A percentile compares a stretch with the other conserved stretches of the same genome.
These are phyloP conservation scores for Drosophila imparisetae DNA, from an alignment of 2,888 invertebrate genomes.

Conservation along the genomic window DNA sequence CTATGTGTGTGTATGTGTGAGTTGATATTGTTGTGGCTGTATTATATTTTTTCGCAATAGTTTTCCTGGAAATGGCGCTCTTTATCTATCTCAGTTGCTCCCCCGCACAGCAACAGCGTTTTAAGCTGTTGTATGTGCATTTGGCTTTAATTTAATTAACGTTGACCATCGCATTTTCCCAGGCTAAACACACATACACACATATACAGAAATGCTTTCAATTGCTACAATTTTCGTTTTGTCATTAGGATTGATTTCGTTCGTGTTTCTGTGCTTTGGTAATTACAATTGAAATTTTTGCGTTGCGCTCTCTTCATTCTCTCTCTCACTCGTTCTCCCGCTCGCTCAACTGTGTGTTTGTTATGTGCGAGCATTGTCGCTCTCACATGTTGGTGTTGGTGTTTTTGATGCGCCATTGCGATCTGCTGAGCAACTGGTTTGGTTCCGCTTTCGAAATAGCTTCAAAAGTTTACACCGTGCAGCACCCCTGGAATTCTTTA, in stretches of 20 bases:
- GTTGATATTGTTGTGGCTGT: conserved; percentile 18
- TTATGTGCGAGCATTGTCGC: conserved; percentile 37
- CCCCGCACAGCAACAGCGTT: no score
- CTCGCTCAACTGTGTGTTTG: conserved; percentile 6
- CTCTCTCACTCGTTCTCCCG: not conserved
- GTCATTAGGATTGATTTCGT: conserved; percentile 49
- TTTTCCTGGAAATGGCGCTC: conserved; percentile 43
- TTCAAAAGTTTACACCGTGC: conserved; percentile 33
- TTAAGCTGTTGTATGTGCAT: conserved; percentile 38
- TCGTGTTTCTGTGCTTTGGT: conserved; percentile 33
- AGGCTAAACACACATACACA: conserved; percentile 15
- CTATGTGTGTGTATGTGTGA: not conserved
- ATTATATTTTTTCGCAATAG: conserved; percentile 34
- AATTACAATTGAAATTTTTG: conserved; percentile 53
- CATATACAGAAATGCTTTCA: conserved; percentile 16
- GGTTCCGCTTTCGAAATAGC: conserved; percentile 76
- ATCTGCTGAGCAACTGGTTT: conserved; percentile 67
- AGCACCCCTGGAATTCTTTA: conserved; percentile 60
- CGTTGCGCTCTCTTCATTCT: not conserved
- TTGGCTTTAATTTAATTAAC: conserved; percentile 58
- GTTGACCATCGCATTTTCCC: conserved; percentile 58
- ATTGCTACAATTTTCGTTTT: conserved; percentile 47
- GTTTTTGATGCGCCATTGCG: conserved; percentile 56
- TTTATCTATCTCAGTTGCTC: conserved; percentile 34
- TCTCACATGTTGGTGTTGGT: conserved; percentile 25